phyloP scores from a whole-genome alignment of 2,797 vertebrate genomes.

The Diglossa cyanea region DNA sequence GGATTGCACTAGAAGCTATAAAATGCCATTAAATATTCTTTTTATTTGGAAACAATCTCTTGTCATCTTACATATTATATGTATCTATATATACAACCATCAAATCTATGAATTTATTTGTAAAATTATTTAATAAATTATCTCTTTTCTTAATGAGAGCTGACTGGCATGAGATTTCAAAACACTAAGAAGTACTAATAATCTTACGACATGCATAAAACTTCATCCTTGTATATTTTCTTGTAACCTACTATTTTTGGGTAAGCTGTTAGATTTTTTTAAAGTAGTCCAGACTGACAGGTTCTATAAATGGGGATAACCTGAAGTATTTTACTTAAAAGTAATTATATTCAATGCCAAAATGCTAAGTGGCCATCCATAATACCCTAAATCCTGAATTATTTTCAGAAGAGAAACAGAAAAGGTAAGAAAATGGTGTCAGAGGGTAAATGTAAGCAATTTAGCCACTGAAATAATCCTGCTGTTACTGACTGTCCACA shows the following conservation, averaged over 20 bases:
- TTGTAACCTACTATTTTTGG: neutral
- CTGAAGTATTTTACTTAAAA: neutral
- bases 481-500: neutral
- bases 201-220: constrained; percentile 20
- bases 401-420: neutral
- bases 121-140: neutral
- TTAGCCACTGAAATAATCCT: neutral
- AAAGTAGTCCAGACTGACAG: neutral
- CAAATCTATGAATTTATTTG: neutral
- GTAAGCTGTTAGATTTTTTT: neutral
- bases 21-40: neutral
- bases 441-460: neutral
- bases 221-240: neutral
- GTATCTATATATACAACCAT: neutral
- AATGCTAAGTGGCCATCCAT: neutral
- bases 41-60: neutral
- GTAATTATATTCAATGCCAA: neutral
- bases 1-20: neutral
- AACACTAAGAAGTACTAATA: neutral
- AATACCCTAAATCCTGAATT: neutral
- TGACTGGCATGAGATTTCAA: neutral
- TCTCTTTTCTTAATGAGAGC: neutral
- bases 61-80: neutral
- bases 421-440: neutral
- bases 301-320: neutral